These are phyloP conservation scores for Pipistrellus nathusii DNA, from an alignment of 2,797 vertebrate species.

Conservation along the genomic window DNA sequence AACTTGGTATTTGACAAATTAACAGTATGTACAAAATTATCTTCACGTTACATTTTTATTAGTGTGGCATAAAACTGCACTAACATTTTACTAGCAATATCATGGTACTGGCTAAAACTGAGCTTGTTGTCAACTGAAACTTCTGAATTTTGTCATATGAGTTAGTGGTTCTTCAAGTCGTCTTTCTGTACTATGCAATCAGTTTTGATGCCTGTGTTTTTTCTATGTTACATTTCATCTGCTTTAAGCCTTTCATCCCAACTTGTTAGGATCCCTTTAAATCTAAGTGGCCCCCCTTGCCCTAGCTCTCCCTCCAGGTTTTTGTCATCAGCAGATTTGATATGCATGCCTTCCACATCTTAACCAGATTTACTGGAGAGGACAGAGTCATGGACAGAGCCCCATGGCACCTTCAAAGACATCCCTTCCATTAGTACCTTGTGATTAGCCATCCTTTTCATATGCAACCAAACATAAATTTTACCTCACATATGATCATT, in stretches of 20 bases:
- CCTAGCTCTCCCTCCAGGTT: not conserved
- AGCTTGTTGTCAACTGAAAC: not conserved
- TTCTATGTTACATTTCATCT: not conserved
- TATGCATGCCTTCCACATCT: not conserved
- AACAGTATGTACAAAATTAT: not conserved
- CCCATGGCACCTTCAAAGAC: not conserved
- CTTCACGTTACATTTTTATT: not conserved
- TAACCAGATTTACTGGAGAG: not conserved
- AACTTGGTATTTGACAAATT: slow-evolving; percentile 49
- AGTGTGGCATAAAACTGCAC: not conserved
- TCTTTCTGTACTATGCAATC: not conserved
- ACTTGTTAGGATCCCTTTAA: not conserved
- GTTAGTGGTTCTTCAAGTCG: not conserved
- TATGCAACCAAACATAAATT: not conserved
- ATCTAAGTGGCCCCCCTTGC: not conserved
- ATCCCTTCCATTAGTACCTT: not conserved
- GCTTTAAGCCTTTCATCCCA: not conserved
- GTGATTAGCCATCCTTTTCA: slow-evolving; percentile 3
- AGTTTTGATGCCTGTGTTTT: not conserved
- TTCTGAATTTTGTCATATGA: slow-evolving; percentile 35
- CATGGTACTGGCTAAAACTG: slow-evolving; percentile 8
- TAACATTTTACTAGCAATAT: not conserved
- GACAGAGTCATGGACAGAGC: not conserved
- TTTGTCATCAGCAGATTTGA: not conserved
- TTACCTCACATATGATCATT: not conserved